Evolutionary conservation across 1,140 invertebrate genomes (phyloP), one percentile per base, ranked within the genome.

Genomic region (Amyelois transitella): DNA sequence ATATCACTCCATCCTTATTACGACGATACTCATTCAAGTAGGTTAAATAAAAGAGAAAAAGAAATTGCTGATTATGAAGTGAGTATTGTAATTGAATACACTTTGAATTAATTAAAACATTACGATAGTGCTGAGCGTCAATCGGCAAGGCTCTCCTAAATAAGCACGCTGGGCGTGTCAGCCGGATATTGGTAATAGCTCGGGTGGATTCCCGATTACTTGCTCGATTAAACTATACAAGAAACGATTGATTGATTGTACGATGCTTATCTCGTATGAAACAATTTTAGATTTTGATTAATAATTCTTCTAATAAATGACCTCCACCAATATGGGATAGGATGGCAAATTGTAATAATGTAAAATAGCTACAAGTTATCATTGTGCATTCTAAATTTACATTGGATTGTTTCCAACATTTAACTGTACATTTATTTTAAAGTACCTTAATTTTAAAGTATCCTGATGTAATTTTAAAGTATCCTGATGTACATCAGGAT

Each of bases 181-280:
- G 43, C 17, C 58, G 66, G 62, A 60, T 64, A 67, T 67, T 60
- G 53, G 53, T 63, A 63, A 63, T 60, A 57, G 43, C 43, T 56
- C 28, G 43, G 55, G 51, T 65, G 55, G 62, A 51, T 66, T 59
- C 57, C 55, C 48, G 56, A 60, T 62, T 54, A 54, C 47, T 51
- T 43, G 60, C 50, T 51, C 51, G 51, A 58, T 56, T 63, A 53
- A 60, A 58, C 17, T 49, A 48, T 21, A 43, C 14, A 20, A 43
- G 50, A 48, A 55, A 54, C 49, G 44, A 53, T 67, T 69, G 62
- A 69, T 69, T 64, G 62, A 69, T 64, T 53, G 57, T 60, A 14
- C 12, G 61, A 68, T 28, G 38, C 18, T 58, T 62, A 62, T 62
- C 58, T 61, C 59, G 48, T 61, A 64, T 60, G 63, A 66, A 66